phyloP scores from a whole-genome alignment of 2,113 vertebrate species.

The Coturnix japonica region DNA sequence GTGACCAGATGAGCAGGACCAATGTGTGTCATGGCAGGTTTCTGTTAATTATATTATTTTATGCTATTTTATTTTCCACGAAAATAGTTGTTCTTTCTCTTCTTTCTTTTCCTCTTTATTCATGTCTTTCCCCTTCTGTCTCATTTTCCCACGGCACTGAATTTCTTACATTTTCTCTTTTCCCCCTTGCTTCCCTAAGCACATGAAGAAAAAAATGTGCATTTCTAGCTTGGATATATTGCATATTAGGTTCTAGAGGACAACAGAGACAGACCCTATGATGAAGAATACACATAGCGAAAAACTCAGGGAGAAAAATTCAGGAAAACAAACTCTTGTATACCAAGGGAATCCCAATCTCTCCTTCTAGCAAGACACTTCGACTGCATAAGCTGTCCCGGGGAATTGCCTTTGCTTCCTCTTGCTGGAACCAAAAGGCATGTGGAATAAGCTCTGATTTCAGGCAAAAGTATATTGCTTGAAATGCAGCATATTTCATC shows the following conservation, averaged over 20 bases:
- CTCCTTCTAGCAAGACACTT: background rate
- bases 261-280: background rate
- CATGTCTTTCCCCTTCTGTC: accelerated
- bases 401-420: background rate
- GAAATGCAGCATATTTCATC: background rate
- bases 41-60: background rate
- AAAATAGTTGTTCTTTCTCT: background rate
- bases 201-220: background rate
- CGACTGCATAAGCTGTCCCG: background rate
- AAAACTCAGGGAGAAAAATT: background rate
- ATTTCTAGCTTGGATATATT: background rate
- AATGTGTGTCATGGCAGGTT: background rate
- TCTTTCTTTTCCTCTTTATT: background rate
- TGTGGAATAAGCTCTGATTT: background rate
- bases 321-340: background rate
- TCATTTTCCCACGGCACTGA: background rate
- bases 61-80: background rate
- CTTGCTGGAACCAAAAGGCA: background rate
- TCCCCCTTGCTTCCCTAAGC: background rate
- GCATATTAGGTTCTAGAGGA: background rate
- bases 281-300: background rate
- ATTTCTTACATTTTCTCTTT: background rate
- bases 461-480: background rate
- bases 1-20: background rate
- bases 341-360: background rate